Conservation (phyloP, 2,113 vertebrate genomes). For the Thermophis baileyi region DNA sequence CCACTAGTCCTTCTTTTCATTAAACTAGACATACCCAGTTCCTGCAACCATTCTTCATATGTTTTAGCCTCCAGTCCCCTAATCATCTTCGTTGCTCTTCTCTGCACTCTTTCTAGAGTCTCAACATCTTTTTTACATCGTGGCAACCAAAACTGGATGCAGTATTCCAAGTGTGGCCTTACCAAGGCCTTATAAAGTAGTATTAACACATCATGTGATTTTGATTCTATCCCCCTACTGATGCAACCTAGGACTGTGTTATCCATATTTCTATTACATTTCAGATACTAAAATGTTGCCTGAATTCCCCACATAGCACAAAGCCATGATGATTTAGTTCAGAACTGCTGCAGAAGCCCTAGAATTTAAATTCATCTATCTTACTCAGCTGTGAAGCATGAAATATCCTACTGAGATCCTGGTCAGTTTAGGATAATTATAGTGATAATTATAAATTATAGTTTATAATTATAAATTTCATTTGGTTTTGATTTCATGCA, state of each 20-base stretch:
- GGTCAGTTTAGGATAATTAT: neutral
- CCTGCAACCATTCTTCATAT: too few species aligned
- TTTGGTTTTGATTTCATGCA: neutral
- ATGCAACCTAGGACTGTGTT: neutral
- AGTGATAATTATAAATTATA: too few species aligned
- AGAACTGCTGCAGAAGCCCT: neutral
- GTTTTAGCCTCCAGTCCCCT: too few species aligned
- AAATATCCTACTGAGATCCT: neutral
- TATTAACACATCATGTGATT: too few species aligned
- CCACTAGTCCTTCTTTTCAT: too few species aligned
- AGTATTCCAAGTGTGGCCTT: too few species aligned
- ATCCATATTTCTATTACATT: neutral
- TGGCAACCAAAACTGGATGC: too few species aligned
- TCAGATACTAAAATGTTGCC: neutral
- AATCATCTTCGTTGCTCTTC: too few species aligned
- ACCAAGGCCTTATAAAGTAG: too few species aligned
- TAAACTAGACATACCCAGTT: too few species aligned
- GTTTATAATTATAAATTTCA: neutral
- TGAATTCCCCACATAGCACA: neutral
- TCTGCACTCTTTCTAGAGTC: too few species aligned
- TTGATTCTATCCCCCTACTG: neutral
- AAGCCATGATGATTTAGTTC: neutral
- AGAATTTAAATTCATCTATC: neutral
- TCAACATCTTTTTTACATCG: too few species aligned
- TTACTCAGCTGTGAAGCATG: neutral